phyloP scores from a whole-genome alignment of 1,140 invertebrate genomes.

The Atta texana region DNA sequence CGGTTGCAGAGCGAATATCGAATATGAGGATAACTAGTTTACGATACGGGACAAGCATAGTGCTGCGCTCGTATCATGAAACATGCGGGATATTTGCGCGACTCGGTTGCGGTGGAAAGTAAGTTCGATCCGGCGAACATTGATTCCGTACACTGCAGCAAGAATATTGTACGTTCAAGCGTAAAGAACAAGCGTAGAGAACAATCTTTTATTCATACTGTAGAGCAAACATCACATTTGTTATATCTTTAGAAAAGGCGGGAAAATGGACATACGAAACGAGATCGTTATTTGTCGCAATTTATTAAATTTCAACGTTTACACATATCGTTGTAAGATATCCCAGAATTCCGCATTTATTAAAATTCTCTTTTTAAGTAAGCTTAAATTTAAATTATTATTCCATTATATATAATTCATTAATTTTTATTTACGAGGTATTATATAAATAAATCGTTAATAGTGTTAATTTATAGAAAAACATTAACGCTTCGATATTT shows the following conservation, averaged over 20 bases:
- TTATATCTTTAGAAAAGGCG: conserved; percentile 4
- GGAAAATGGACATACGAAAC: neutral
- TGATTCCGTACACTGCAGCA: conserved; percentile 13
- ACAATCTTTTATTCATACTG: conserved; percentile 45
- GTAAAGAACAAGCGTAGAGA: conserved; percentile 40
- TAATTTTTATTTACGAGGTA: neutral
- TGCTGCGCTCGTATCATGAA: conserved; percentile 7
- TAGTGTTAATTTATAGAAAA: neutral
- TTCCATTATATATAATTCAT: too few species aligned
- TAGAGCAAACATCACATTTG: conserved; percentile 28
- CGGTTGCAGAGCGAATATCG: conserved; percentile 3
- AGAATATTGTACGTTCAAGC: conserved; percentile 27
- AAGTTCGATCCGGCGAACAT: conserved; percentile 36
- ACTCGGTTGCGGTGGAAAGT: conserved; percentile 20
- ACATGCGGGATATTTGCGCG: conserved; percentile 39
- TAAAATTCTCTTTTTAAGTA: neutral
- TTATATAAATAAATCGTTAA: neutral
- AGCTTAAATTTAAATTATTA: neutral
- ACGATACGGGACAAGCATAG: conserved; percentile 22
- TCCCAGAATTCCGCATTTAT: neutral
- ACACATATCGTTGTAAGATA: neutral
- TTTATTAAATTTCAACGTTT: conserved; percentile 26
- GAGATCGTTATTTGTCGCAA: neutral
- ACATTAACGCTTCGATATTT: neutral
- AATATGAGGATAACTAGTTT: conserved; percentile 51